phyloP scores from a whole-genome alignment of 1,140 invertebrate genomes.

The Leptinotarsa undecemlineata region DNA sequence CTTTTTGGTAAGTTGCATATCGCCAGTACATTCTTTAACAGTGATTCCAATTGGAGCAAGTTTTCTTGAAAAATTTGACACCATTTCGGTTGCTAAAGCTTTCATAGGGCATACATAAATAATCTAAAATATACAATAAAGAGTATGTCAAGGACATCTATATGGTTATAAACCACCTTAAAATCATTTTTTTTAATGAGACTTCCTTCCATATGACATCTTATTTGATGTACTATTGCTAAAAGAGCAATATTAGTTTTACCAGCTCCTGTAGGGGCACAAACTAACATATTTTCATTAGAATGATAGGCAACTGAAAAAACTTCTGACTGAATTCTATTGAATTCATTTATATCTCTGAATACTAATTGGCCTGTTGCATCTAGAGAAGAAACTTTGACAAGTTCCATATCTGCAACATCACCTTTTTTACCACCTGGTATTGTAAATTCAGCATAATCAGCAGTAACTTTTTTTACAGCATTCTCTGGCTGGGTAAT shows the following conservation, averaged over 20 bases:
- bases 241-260: constrained; percentile 99
- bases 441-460: constrained; percentile 87
- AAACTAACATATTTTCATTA: constrained; percentile 96
- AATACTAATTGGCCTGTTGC: constrained; percentile 87
- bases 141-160: not conserved
- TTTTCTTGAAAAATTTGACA: constrained; percentile 86
- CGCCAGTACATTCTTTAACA: constrained; percentile 94
- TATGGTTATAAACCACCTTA: constrained; percentile 67
- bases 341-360: constrained; percentile 81
- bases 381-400: constrained; percentile 73
- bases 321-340: constrained; percentile 91
- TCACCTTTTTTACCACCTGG: constrained; percentile 72
- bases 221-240: constrained; percentile 87
- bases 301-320: constrained; percentile 94
- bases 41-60: constrained; percentile 75
- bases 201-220: constrained; percentile 78
- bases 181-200: constrained; percentile 90
- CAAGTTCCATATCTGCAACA: constrained; percentile 65
- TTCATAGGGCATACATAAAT: constrained; percentile 99
- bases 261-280: constrained; percentile 94
- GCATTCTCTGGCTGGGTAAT: constrained; percentile 59
- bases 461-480: constrained; percentile 68
- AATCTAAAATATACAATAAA: constrained; percentile 65
- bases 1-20: constrained; percentile 94
- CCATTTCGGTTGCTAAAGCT: constrained; percentile 98